phyloP scores from a whole-genome alignment of 2,113 vertebrate species.

The Dicerorhinus sumatrensis region DNA sequence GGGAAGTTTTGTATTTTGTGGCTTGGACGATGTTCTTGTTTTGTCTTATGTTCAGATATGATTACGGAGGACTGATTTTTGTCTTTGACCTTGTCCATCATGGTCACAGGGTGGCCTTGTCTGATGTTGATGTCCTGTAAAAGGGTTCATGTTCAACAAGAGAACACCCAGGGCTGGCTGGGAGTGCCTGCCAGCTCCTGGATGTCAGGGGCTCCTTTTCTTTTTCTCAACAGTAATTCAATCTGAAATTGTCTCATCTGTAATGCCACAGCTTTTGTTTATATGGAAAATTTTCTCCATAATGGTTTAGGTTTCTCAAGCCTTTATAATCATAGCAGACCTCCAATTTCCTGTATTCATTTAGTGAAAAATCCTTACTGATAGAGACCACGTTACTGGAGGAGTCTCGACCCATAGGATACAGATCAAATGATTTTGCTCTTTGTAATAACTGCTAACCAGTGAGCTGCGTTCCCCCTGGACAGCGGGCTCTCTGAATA shows the following conservation, averaged over 20 bases:
- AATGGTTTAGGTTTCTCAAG: neutral
- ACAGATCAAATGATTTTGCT: neutral
- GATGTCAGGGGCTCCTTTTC: neutral
- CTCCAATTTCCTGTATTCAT: neutral
- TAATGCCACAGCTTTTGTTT: neutral
- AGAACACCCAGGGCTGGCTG: neutral
- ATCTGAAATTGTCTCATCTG: neutral
- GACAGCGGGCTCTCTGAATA: neutral
- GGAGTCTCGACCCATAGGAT: neutral
- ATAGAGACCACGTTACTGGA: neutral
- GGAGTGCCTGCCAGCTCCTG: neutral
- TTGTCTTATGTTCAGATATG: neutral
- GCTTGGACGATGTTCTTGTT: neutral
- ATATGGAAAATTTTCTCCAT: conserved; percentile 9
- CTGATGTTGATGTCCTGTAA: neutral
- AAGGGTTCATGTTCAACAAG: neutral
- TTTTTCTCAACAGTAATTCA: conserved; percentile 11
- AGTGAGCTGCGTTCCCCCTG: neutral
- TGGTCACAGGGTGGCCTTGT: neutral
- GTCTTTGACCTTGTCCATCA: neutral
- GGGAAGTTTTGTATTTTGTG: neutral
- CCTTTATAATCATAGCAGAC: neutral
- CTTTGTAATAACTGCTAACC: neutral
- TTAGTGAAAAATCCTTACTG: neutral
- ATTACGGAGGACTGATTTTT: neutral